Evolutionary conservation across 2,888 invertebrate species (phyloP), one percentile per base, ranked within the genome.

Genomic region (Tiphia femorata): DNA sequence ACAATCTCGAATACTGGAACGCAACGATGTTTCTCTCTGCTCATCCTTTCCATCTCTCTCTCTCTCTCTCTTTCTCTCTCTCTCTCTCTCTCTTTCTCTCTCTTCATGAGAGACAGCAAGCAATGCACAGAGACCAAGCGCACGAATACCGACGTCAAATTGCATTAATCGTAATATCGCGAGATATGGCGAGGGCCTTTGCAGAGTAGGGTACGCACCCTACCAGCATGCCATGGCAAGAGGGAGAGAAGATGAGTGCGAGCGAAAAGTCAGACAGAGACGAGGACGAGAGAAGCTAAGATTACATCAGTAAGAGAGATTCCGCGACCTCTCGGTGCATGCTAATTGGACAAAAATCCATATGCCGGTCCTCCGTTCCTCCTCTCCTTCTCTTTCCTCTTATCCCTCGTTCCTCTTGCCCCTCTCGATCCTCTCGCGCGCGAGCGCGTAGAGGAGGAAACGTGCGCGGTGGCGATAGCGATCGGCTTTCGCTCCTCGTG

Each of bases 261-360:
- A n/a, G n/a, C n/a, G n/a, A n/a, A n/a, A n/a, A n/a, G n/a, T n/a
- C 47, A 35, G 33, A n/a, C 50, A 49, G 44, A 14, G 47, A n/a
- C n/a, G n/a, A n/a, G n/a, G n/a, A n/a, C n/a, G n/a, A n/a, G n/a
- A n/a, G n/a, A n/a, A n/a, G n/a, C n/a, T n/a, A n/a, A 60, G 70
- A 71, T 71, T 50, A 23, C 59, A 71, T 71, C 71, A 62, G 51
- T 47, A 50, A 58, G 48, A 57, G 55, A 63, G 67, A 72, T 72
- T 72, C 68, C 68, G 62, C 68, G 47, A 70, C 68, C n/a, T n/a
- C n/a, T 66, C 67, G 64, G 69, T 67, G 56, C 68, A 70, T 73
- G 73, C 72, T 73, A 73, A 73, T 73, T 73, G 73, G 73, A 73
- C 57, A 76, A 73, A 75, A 77, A 77, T 75, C 69, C 60, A 49